phyloP scores from a whole-genome alignment of 2,888 invertebrate species.

The Galerucella calmariensis region DNA sequence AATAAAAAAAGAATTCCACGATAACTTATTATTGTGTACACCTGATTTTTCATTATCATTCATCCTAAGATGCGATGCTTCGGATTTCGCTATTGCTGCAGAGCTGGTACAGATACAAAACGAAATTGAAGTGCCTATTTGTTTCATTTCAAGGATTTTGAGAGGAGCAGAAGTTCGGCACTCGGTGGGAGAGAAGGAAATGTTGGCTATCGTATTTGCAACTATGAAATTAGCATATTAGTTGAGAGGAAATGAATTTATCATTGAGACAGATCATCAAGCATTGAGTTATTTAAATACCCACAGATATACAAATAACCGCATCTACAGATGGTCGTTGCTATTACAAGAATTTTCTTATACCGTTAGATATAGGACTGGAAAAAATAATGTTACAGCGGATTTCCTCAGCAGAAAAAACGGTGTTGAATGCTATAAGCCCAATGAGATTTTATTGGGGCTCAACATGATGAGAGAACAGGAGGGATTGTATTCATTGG shows the following conservation, averaged over 20 bases:
- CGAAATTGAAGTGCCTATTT: slow-evolving; percentile 17
- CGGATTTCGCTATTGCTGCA: slow-evolving; percentile 10
- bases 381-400: slow-evolving; percentile 21
- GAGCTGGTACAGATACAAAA: slow-evolving; percentile 23
- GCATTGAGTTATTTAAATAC: slow-evolving; percentile 17
- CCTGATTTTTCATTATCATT: slow-evolving; percentile 20
- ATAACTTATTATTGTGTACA: slow-evolving; percentile 9
- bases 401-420: slow-evolving; percentile 24
- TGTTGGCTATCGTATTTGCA: slow-evolving; percentile 23
- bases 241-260: slow-evolving; percentile 29
- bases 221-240: slow-evolving; percentile 22
- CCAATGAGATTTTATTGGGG: neutral
- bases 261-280: slow-evolving; percentile 27
- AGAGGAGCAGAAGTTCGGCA: slow-evolving; percentile 17
- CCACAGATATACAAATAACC: too few relatives aligned
- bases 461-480: neutral
- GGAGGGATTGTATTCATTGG: neutral
- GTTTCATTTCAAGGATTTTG: slow-evolving; percentile 13
- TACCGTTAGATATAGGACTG: slow-evolving; percentile 16
- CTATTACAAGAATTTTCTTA: slow-evolving; percentile 16
- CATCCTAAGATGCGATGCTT: slow-evolving; percentile 23
- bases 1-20: slow-evolving; percentile 14
- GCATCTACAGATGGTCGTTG: too few relatives aligned
- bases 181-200: slow-evolving; percentile 19
- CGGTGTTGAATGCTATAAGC: neutral